A percentile compares a stretch with the other conserved stretches of the same genome.
These are phyloP conservation scores for Phylloscopus whistleri DNA, from an alignment of 2,113 vertebrate species.

Conservation along the genomic window DNA sequence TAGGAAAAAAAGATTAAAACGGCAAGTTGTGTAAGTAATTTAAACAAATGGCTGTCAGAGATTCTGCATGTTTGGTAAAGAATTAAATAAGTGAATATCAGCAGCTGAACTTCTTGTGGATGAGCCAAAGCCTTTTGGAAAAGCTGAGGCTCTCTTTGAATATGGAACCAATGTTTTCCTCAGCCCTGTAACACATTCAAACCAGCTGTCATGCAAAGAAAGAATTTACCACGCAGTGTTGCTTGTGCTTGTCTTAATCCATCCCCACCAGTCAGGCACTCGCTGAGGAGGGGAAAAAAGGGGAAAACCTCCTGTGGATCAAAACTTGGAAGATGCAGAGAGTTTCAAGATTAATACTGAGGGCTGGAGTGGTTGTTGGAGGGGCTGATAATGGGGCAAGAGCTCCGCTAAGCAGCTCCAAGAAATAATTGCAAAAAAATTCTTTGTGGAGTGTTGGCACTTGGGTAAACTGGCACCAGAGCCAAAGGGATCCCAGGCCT, in stretches of 20 bases:
- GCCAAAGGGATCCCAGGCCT: neutral
- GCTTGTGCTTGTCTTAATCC: constrained; percentile 37
- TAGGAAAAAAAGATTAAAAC: constrained; percentile 53
- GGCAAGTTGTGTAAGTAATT: constrained; percentile 44
- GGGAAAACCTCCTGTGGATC: neutral
- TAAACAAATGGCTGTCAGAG: constrained; percentile 58
- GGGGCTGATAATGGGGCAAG: neutral
- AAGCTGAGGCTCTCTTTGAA: constrained; percentile 6
- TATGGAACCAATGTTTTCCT: neutral
- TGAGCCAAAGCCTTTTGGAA: constrained; percentile 33
- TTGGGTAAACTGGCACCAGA: neutral
- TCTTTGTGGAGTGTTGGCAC: neutral
- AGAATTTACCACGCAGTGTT: neutral
- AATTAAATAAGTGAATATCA: constrained; percentile 48
- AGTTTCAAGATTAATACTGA: neutral
- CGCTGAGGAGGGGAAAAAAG: fast-evolving
- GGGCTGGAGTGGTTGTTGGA: neutral
- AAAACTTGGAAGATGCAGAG: neutral
- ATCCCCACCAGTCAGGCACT: neutral
- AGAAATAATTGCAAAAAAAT: neutral
- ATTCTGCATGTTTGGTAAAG: constrained; percentile 47
- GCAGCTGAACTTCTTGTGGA: constrained; percentile 50
- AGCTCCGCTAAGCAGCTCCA: neutral
- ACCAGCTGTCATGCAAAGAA: constrained; percentile 40
- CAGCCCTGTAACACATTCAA: constrained; percentile 18